phyloP scores from a whole-genome alignment of 2,888 invertebrate species.

The Coelogynopora nodosa region DNA sequence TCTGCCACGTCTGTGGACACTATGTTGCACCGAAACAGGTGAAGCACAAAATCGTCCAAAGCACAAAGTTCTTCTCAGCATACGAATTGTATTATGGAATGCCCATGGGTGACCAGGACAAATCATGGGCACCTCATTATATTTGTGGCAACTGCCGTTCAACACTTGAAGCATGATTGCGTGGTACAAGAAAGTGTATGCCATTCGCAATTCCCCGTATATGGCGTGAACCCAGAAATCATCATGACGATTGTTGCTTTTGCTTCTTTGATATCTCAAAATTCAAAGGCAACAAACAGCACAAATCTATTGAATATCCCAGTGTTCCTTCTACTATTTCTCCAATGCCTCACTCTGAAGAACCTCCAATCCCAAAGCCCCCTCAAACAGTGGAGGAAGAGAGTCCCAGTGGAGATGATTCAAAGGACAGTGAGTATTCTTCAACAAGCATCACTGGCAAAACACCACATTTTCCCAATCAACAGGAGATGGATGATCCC shows the following conservation, averaged over 20 bases:
- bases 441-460: background rate
- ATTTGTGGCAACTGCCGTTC: slow-evolving; percentile 33
- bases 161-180: background rate
- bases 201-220: slow-evolving; percentile 29
- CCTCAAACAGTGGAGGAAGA: background rate
- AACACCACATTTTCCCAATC: slow-evolving; percentile 29
- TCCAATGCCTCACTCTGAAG: background rate
- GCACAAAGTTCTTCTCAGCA: background rate
- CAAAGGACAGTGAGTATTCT: slow-evolving; percentile 13
- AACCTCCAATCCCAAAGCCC: slow-evolving; percentile 13
- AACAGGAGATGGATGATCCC: slow-evolving; percentile 37
- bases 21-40: background rate
- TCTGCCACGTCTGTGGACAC: background rate
- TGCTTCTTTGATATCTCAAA: background rate
- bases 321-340: slow-evolving; percentile 17
- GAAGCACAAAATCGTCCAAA: background rate
- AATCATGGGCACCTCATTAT: slow-evolving; percentile 21
- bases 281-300: background rate
- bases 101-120: slow-evolving; percentile 23
- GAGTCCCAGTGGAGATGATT: slow-evolving; percentile 22
- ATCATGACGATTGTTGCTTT: slow-evolving; percentile 20
- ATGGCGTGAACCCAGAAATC: slow-evolving; percentile 34
- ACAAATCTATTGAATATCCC: slow-evolving; percentile 20
- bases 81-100: background rate
- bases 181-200: slow-evolving; percentile 19